Conservation (phyloP, 2,797 vertebrate species). For the Vultur gryphus region DNA sequence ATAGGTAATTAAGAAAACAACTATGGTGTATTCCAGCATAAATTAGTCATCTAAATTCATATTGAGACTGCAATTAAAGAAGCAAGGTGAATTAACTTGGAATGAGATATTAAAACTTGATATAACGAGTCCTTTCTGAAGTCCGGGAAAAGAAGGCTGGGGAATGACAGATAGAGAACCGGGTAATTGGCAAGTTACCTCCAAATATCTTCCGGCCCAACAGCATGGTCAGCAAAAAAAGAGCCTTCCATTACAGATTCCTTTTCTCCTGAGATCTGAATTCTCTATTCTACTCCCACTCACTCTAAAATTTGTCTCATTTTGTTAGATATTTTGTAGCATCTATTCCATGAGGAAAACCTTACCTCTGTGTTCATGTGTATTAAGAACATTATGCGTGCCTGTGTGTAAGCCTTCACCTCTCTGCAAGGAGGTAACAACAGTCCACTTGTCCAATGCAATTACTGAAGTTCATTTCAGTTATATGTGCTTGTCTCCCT, state of each 20-base stretch:
- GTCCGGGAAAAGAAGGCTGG: not conserved
- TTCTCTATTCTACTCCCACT: not conserved
- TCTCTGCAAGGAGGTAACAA: not conserved
- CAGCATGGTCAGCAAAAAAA: not conserved
- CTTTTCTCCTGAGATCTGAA: not conserved
- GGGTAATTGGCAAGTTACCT: not conserved
- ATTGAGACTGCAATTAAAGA: conserved; percentile 39
- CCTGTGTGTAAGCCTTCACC: not conserved
- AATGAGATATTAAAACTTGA: not conserved
- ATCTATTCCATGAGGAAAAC: not conserved
- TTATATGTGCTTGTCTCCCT: not conserved
- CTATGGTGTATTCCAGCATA: not conserved
- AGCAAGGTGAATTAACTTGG: conserved; percentile 39
- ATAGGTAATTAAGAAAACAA: not conserved
- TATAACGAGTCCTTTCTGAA: not conserved
- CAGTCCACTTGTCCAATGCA: not conserved
- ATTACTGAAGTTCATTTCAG: not conserved
- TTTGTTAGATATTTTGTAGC: not conserved
- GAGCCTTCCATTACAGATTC: not conserved
- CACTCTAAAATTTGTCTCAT: not conserved
- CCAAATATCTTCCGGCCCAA: not conserved
- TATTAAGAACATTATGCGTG: not conserved
- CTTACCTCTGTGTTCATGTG: not conserved
- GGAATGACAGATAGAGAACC: not conserved
- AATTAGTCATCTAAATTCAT: conserved; percentile 19